Base-by-base conservation (phyloP, 35 echinoderm and acorn worm genomes). In the Holothuria glaberrima region DNA sequence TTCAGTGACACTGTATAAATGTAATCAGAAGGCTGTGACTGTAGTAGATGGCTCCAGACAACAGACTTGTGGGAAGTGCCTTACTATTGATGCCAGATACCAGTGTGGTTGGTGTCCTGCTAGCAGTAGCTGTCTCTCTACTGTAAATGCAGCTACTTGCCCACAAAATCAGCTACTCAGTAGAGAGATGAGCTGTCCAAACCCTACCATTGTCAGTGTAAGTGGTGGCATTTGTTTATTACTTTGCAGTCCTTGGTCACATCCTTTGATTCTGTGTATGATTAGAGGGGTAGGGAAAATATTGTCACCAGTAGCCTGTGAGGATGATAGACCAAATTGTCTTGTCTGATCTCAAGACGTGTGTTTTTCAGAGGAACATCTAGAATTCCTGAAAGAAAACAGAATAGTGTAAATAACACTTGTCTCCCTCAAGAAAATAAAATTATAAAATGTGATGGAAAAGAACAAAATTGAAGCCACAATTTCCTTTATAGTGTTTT, bases 161-260 rank as follows among this genome's bases (percentile, higher is more conserved):
- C 54, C 54, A 5, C 21, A 12, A 18, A 36, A 61, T 57, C 22
- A 84, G 33, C 6, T 19, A 10, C 52, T 84, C 31, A 28, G 13
- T 36, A 26, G 27, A 18, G 57, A 22, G 2, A 84, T 61, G 54
- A 63, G 26, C 30, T 84, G 80, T 61, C 80, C 80, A 5, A 84
- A 84, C 31, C 80, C 80, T 6, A 84, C 52, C 17, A 31, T 84
- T 58, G 57, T 33, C 80, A 84, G 57, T 84, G 80, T 84, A 63
- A 61, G 80, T 78, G 30, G 4, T 44, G n/a, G 33, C 44, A 10
- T 78, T 24, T 78, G 12, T 78, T 44, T 7, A 4, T 30, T 22
- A 78, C 10, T 9, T 30, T 46, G 9, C 31, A 78, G 35, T 69
- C 0, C 24, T 69, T 30, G n/a, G 66, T 27, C 31, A 12, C 7